phyloP scores from a whole-genome alignment of 2,113 vertebrate genomes.

The Pachypanchax playfairii region DNA sequence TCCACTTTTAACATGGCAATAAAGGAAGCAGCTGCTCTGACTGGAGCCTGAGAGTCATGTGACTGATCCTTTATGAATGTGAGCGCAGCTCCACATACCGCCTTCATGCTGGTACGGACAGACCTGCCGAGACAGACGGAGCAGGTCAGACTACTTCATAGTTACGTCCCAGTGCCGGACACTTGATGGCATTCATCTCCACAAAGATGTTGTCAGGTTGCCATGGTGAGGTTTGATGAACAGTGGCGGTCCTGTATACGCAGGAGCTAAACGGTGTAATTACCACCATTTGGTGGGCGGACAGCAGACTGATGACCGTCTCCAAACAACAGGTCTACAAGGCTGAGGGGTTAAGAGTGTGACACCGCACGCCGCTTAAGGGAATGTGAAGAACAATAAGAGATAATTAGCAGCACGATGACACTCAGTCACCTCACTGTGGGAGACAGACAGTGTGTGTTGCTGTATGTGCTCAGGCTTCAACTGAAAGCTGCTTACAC shows the following conservation, averaged over 20 bases:
- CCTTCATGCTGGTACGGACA: too few species aligned
- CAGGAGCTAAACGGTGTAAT: constrained; percentile 75
- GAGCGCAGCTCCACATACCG: too few species aligned
- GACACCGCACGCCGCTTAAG: constrained; percentile 64
- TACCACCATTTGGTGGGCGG: constrained; percentile 72
- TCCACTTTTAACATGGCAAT: too few species aligned
- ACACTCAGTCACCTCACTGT: constrained; percentile 46
- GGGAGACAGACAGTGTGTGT: constrained; percentile 9
- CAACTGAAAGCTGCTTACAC: neutral
- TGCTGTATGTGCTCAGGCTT: constrained; percentile 1
- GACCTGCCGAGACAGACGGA: neutral
- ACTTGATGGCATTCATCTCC: constrained; percentile 28
- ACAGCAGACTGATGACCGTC: constrained; percentile 62
- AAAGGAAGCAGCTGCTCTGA: too few species aligned
- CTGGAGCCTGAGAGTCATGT: too few species aligned
- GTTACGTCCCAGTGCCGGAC: constrained; percentile 7
- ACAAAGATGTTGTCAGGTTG: constrained; percentile 70
- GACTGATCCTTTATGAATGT: too few species aligned
- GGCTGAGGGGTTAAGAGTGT: constrained; percentile 73
- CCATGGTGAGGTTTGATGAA: constrained; percentile 68
- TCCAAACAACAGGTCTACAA: constrained; percentile 57
- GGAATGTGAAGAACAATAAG: constrained; percentile 78
- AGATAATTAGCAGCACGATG: constrained; percentile 74
- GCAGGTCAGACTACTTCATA: neutral
- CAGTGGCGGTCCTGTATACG: constrained; percentile 58